A percentile compares a stretch with the other conserved stretches of the same genome.
Evolutionary conservation across 2,888 invertebrate genomes (phyloP).

Genomic region (Oscheius sp.): DNA sequence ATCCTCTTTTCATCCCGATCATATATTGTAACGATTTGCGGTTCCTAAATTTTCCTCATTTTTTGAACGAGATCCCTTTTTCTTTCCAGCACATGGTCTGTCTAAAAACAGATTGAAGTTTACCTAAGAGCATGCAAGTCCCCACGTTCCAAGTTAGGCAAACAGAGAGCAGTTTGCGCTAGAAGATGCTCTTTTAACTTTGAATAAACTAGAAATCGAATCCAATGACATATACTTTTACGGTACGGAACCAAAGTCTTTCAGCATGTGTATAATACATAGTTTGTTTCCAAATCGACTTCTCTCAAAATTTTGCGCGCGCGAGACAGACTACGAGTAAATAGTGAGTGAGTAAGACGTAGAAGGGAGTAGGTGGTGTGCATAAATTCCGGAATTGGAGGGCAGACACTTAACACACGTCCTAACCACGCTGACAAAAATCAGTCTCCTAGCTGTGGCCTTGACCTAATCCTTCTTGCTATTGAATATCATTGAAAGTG

Average conservation of each 20-base stretch:
- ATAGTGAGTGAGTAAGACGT: slow-evolving; percentile 29
- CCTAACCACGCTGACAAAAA: slow-evolving; percentile 4
- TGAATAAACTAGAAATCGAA: no score
- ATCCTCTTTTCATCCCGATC: no score
- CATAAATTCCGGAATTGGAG: slow-evolving; percentile 35
- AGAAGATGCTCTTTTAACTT: no score
- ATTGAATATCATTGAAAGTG: neutral
- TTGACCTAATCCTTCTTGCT: slow-evolving; percentile 17
- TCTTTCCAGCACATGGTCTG: neutral
- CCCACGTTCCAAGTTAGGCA: slow-evolving; percentile 14
- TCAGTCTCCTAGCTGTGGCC: slow-evolving; percentile 17
- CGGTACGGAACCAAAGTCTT: no score
- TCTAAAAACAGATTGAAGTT: slow-evolving; percentile 5
- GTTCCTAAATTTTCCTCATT: neutral
- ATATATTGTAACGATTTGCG: neutral
- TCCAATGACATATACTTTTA: no score
- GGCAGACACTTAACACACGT: slow-evolving; percentile 26
- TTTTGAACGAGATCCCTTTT: no score
- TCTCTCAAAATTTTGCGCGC: neutral
- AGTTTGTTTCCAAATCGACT: no score
- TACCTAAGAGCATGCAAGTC: slow-evolving; percentile 19
- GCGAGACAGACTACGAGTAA: slow-evolving; percentile 24
- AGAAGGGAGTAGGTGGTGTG: slow-evolving; percentile 37
- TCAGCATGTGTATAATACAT: no score
- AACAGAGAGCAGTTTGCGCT: neutral